Evolutionary conservation across 2,113 vertebrate species (phyloP).

Genomic region (Gymnarchus niloticus): DNA sequence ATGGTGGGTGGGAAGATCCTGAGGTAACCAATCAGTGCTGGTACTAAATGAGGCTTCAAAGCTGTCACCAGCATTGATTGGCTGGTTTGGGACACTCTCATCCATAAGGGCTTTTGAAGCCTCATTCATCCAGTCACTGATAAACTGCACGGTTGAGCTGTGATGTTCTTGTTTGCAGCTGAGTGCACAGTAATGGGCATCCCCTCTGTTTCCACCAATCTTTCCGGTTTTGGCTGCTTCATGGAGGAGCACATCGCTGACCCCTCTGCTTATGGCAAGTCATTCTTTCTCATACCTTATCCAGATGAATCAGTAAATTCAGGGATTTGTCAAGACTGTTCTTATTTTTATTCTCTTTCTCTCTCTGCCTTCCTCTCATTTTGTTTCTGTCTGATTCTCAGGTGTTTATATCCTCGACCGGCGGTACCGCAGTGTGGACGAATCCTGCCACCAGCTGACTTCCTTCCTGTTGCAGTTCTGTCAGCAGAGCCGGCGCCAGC

Average conservation of each 20-base stretch:
- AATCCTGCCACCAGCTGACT: constrained; percentile 89
- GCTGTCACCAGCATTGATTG: neutral
- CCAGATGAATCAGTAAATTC: neutral
- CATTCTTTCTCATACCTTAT: neutral
- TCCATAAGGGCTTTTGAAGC: too few species aligned
- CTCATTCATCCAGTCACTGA: too few species aligned
- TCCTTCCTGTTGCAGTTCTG: constrained; percentile 90
- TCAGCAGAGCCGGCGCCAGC: constrained; percentile 84
- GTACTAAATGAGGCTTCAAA: too few species aligned
- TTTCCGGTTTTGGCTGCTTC: constrained; percentile 89
- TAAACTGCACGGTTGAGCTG: too few species aligned
- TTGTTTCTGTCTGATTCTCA: constrained; percentile 32
- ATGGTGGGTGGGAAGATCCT: too few species aligned
- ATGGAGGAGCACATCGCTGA: constrained; percentile 92
- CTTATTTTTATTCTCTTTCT: neutral
- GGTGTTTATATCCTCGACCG: constrained; percentile 91
- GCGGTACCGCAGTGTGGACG: constrained; percentile 75
- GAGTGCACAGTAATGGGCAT: constrained; percentile 94
- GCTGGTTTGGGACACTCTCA: too few species aligned
- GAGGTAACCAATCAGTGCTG: too few species aligned
- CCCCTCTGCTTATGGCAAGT: constrained; percentile 77
- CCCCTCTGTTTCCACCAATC: constrained; percentile 85
- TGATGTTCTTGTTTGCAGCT: constrained; percentile 51
- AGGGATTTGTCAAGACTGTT: neutral
- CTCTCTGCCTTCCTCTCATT: neutral